phyloP scores from a whole-genome alignment of 92 coral and sea anemone genomes.

The Pocillopora grandis region DNA sequence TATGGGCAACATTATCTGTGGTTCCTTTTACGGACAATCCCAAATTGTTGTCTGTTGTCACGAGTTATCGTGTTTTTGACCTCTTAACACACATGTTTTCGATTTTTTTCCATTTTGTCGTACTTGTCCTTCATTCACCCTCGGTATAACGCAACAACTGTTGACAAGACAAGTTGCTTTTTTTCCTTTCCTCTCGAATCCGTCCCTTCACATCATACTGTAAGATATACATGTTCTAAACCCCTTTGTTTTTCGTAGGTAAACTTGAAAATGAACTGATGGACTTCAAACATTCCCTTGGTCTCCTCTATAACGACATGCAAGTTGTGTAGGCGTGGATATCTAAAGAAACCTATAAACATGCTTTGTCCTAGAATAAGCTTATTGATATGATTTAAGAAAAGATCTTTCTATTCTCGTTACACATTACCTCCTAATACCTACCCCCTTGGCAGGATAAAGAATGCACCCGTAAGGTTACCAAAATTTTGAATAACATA shows the following conservation, averaged over 20 bases:
- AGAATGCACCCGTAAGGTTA: not conserved
- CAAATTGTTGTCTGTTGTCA: not conserved
- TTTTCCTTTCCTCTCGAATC: not conserved
- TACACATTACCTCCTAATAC: too few species aligned
- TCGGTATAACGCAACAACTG: not conserved
- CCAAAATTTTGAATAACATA: not conserved
- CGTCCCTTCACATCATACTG: not conserved
- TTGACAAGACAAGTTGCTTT: too few species aligned
- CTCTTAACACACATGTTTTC: not conserved
- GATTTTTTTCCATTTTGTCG: not conserved
- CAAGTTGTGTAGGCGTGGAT: conserved; percentile 47
- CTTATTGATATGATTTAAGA: too few species aligned
- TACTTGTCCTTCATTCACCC: not conserved
- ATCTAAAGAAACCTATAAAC: not conserved
- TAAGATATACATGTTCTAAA: not conserved
- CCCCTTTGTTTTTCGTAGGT: conserved; percentile 45
- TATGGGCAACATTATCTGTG: too few species aligned
- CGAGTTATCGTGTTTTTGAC: not conserved
- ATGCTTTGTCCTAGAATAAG: too few species aligned
- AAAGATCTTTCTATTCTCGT: too few species aligned
- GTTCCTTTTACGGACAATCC: not conserved
- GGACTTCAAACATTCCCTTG: conserved; percentile 94
- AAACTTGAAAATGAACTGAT: conserved; percentile 86
- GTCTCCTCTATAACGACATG: conserved; percentile 84
- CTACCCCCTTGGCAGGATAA: too few species aligned